Evolutionary conservation across 2,888 invertebrate genomes (phyloP).

Genomic region (Cloeon dipterum): DNA sequence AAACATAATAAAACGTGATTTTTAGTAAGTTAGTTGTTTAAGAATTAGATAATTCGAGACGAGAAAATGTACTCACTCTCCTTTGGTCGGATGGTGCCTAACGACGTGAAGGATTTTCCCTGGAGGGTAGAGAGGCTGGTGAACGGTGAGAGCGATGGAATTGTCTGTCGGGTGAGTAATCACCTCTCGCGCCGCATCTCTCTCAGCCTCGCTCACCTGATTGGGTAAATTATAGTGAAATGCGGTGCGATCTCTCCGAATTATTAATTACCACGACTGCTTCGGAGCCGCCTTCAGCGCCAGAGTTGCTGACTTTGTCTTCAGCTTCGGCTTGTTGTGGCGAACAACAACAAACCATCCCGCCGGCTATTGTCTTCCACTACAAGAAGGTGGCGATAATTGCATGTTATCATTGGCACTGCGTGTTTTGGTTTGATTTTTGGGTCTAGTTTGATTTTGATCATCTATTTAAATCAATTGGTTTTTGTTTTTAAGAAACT

Average conservation of each 20-base stretch:
- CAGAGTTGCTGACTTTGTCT: too few species aligned
- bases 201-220: constrained; percentile 38
- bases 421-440: too few species aligned
- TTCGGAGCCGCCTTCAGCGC: too few species aligned
- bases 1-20: background rate
- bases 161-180: constrained; percentile 40
- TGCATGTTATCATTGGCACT: too few species aligned
- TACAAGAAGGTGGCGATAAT: too few species aligned
- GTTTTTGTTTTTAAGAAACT: too few species aligned
- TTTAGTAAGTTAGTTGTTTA: background rate
- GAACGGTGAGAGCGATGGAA: constrained; percentile 53
- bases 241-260: too few species aligned
- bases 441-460: too few species aligned
- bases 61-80: constrained; percentile 34
- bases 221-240: too few species aligned
- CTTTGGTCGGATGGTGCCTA: constrained; percentile 54
- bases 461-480: too few species aligned
- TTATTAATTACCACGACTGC: too few species aligned
- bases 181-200: constrained; percentile 33
- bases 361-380: constrained; percentile 72
- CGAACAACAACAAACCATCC: constrained; percentile 48
- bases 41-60: background rate
- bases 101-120: constrained; percentile 71
- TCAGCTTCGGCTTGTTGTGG: too few species aligned
- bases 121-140: constrained; percentile 63